Conservation (phyloP, 2,888 invertebrate genomes). For the Oligia fasciuncula region DNA sequence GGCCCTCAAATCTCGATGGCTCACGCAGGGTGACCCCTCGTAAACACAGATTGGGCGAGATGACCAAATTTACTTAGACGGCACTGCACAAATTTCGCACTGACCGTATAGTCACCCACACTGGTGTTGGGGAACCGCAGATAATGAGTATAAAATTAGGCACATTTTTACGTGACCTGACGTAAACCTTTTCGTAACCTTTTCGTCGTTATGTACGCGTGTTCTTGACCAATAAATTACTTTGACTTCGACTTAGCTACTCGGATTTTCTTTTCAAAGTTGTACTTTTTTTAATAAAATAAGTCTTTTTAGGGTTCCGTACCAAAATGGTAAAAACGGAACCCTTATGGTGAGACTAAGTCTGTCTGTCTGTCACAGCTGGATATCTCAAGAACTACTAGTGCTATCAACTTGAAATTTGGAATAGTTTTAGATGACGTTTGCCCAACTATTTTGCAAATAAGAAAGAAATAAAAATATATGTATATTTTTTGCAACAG, state of each 20-base stretch:
- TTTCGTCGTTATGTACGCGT: not conserved
- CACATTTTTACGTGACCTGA: too few relatives aligned
- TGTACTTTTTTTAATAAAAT: too few relatives aligned
- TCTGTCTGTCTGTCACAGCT: too few relatives aligned
- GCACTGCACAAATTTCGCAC: slow-evolving; percentile 80
- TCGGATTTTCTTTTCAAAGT: not conserved
- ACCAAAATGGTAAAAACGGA: too few relatives aligned
- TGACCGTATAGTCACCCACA: slow-evolving; percentile 70
- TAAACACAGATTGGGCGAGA: slow-evolving; percentile 87
- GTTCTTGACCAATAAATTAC: not conserved
- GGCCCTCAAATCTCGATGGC: slow-evolving; percentile 86
- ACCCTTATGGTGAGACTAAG: too few relatives aligned
- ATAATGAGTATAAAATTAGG: not conserved
- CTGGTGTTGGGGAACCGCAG: slow-evolving; percentile 22
- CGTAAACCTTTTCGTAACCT: not conserved
- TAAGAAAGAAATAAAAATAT: too few relatives aligned
- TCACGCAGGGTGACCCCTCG: slow-evolving; percentile 84
- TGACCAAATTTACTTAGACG: slow-evolving; percentile 90
- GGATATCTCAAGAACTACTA: too few relatives aligned
- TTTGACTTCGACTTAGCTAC: not conserved
- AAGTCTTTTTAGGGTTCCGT: too few relatives aligned
- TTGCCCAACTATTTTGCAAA: too few relatives aligned
- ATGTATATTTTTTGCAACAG: too few relatives aligned
- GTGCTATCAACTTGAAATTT: too few relatives aligned
- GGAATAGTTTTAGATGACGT: too few relatives aligned